phyloP scores from a whole-genome alignment of 2,113 vertebrate genomes.

The Microcebus griseorufus region DNA sequence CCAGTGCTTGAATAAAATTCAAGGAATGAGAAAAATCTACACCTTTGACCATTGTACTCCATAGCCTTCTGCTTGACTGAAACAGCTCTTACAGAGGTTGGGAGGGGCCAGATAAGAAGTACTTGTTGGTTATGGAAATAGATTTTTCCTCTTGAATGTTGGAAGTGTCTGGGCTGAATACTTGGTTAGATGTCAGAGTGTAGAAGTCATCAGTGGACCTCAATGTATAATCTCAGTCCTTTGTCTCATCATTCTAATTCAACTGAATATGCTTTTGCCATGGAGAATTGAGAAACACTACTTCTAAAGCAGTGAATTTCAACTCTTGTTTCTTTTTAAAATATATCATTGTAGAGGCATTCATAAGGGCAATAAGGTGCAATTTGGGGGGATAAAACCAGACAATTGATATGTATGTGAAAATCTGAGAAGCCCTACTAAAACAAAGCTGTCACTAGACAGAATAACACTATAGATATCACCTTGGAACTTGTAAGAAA shows the following conservation, averaged over 20 bases:
- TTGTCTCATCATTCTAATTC: neutral
- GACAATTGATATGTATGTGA: neutral
- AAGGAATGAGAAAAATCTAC: neutral
- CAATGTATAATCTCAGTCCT: neutral
- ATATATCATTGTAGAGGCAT: neutral
- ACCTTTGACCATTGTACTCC: neutral
- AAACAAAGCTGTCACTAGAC: neutral
- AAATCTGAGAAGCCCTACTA: neutral
- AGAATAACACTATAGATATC: neutral
- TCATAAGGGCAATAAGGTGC: neutral
- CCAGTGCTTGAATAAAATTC: neutral
- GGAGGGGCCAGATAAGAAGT: neutral
- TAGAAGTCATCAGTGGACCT: neutral
- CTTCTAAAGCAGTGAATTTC: neutral
- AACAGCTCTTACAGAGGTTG: neutral
- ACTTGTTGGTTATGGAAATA: neutral
- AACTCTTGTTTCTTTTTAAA: neutral
- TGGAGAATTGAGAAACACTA: neutral
- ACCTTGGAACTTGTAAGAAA: neutral
- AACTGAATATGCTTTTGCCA: neutral
- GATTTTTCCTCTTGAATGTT: neutral
- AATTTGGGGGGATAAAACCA: neutral
- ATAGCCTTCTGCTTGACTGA: neutral
- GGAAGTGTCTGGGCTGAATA: neutral
- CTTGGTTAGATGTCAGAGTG: neutral